Percentiles rank a stretch among this genome's conserved stretches.
Evolutionary conservation across 2,888 invertebrate genomes (phyloP).

Genomic region (Smittia sp.): DNA sequence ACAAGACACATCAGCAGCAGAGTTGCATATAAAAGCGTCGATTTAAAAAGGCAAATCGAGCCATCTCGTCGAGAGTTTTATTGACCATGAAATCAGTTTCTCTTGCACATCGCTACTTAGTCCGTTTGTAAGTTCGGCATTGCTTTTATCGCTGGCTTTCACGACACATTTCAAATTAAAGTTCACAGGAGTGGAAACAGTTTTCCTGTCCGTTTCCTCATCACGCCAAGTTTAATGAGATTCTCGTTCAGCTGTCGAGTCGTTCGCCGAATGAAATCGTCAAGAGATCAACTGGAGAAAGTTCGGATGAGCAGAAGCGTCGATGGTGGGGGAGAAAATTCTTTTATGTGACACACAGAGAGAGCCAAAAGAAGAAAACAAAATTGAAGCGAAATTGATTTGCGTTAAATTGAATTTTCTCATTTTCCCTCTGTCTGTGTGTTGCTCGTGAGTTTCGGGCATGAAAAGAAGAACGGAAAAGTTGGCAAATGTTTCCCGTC

Average conservation of each 20-base stretch:
- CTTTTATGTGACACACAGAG: neutral
- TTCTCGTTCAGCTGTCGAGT: neutral
- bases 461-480: neutral
- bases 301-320: neutral
- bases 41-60: neutral
- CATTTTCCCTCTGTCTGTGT: neutral
- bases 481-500: neutral
- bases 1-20: neutral
- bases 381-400: conserved; percentile 29
- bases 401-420: conserved; percentile 30
- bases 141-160: neutral
- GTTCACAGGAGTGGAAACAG: conserved; percentile 10
- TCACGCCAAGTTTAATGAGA: conserved; percentile 20
- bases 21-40: neutral
- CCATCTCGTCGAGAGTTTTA: neutral
- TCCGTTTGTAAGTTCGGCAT: neutral
- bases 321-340: neutral
- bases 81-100: conserved; percentile 30
- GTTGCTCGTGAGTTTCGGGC: neutral
- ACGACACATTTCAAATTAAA: conserved; percentile 28
- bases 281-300: conserved; percentile 13
- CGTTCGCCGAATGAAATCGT: neutral
- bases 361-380: neutral
- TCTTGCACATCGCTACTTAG: neutral
- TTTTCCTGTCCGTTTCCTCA: neutral